Conservation (phyloP, 1,140 invertebrate genomes). For the Cydia amplana region DNA sequence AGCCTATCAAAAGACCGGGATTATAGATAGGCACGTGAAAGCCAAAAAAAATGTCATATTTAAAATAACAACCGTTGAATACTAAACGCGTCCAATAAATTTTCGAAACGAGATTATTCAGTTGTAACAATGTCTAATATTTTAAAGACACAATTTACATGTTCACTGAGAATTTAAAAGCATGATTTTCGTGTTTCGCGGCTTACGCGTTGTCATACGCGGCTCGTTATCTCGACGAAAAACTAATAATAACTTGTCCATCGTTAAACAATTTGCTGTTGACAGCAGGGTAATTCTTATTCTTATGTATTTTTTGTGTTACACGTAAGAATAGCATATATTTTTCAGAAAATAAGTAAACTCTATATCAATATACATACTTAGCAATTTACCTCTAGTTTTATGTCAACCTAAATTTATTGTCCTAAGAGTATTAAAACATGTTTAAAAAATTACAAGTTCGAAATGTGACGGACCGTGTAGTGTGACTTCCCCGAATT, state of each 20-base stretch:
- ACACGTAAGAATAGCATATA: no score
- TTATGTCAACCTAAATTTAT: no score
- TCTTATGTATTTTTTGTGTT: no score
- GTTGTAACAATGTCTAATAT: slow-evolving; percentile 14
- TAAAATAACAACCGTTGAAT: slow-evolving; percentile 18
- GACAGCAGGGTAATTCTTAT: slow-evolving; percentile 42
- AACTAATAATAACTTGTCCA: slow-evolving; percentile 44
- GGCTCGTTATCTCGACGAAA: slow-evolving; percentile 51
- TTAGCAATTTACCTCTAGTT: no score
- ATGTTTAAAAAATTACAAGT: no score
- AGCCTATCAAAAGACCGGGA: no score
- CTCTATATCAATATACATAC: no score
- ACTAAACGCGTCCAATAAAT: slow-evolving; percentile 5
- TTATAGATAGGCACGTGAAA: no score
- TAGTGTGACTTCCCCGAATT: no score
- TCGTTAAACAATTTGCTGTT: slow-evolving; percentile 40
- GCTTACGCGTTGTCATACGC: slow-evolving; percentile 43
- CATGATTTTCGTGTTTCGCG: slow-evolving; percentile 26
- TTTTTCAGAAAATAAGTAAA: no score
- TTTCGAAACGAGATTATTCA: slow-evolving; percentile 14
- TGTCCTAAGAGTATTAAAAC: no score
- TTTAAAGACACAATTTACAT: background rate
- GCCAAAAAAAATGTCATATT: slow-evolving; percentile 27
- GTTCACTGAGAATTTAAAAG: background rate
- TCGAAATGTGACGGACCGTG: no score